Base-by-base conservation (phyloP, 2,113 vertebrate genomes). In the Platichthys stellatus region DNA sequence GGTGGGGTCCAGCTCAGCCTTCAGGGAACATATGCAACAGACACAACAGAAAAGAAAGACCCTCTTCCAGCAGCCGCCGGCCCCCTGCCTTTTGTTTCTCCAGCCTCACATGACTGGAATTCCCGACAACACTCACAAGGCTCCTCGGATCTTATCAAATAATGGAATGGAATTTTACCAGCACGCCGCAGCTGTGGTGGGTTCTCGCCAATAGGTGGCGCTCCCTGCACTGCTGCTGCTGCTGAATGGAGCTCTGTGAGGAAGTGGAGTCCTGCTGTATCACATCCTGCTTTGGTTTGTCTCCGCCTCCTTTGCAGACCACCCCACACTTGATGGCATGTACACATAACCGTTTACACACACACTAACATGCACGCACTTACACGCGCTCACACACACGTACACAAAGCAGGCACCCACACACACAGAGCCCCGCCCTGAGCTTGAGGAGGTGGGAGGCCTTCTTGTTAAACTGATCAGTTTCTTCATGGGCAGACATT, bases 141-240 rank as follows among this genome's bases (percentile, higher is more conserved):
- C 49, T 69, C 7, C 69, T 60, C 1, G 57, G 43, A 59, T 76
- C 69, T 85, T 78, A 86, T 84, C 69, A 57, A 77, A 78, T 80
- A 0, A 76, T 79, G 57, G 84, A 92, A 75, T 92, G 92, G 91
- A 91, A 93, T 93, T 92, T 92, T 92, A 93, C 92, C 89, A 87
- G 92, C 82, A 58, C 35, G 13, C 51, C 2, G 12, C 56, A 0
- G 21, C 47, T 0, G 51, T 47, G 73, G 1, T 15, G 0, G 3
- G 1, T 15, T 0, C 0, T 6, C 0, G 0, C 66, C 86, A 11
- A 69, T 3, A 80, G 91, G 86, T 80, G 91, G 88, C 85, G 78
- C 83, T 70, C 83, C 83, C 45, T 24, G 76, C 84, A 20, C 60
- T 82, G 28, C 5, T 82, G 28, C 5, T 21, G 26, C 54, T 80